Percentiles rank a stretch among this genome's conserved stretches.
phyloP scores from a whole-genome alignment of 2,113 vertebrate species.

The Amazona guildingii region DNA sequence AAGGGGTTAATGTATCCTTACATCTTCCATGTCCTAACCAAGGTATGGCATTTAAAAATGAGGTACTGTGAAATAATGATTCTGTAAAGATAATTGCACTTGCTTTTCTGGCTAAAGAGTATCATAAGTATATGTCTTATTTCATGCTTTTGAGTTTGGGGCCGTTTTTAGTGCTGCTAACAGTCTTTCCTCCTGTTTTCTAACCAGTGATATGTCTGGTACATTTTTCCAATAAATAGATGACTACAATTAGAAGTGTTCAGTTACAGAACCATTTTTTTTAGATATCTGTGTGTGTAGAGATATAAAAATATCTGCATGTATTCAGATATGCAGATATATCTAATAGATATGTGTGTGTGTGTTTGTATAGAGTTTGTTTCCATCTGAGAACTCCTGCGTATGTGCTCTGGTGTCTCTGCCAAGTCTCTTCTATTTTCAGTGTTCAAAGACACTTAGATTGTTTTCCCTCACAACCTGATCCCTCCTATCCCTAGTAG shows the following conservation, averaged over 20 bases:
- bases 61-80: not conserved
- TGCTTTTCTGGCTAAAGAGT: not conserved
- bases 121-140: not conserved
- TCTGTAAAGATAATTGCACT: not conserved
- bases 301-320: not conserved
- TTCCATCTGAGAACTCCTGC: not conserved
- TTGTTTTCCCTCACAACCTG: not conserved
- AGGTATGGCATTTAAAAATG: conserved; percentile 73
- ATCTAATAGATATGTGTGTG: not conserved
- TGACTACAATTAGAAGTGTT: not conserved
- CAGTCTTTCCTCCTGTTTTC: not conserved
- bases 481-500: not conserved
- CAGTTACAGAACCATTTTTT: not conserved
- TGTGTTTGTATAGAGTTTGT: not conserved
- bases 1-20: conserved; percentile 97
- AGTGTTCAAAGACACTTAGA: not conserved
- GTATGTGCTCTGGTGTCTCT: not conserved
- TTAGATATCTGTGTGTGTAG: not conserved
- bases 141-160: not conserved
- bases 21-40: conserved; percentile 93
- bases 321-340: not conserved
- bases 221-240: not conserved
- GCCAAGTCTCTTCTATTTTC: conserved; percentile 4
- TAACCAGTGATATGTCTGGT: not conserved
- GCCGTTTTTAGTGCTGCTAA: not conserved